A percentile compares a stretch with the other conserved stretches of the same genome.
phyloP scores from a whole-genome alignment of 1,140 invertebrate genomes.

The Drosophila bipectinata region DNA sequence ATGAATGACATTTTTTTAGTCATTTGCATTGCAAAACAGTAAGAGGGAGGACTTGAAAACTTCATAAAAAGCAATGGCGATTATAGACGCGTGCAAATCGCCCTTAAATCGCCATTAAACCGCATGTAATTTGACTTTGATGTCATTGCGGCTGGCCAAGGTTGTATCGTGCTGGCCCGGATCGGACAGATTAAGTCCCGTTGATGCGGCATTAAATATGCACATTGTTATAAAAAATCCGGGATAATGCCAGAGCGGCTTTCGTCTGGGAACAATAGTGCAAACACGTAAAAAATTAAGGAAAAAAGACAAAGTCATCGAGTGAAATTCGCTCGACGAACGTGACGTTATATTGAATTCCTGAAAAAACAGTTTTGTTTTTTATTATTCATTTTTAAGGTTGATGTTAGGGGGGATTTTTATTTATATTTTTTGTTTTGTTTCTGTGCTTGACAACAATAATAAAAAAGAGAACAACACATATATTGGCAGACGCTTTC shows the following conservation, averaged over 20 bases:
- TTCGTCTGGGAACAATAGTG: slow-evolving; percentile 37
- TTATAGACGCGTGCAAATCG: slow-evolving; percentile 39
- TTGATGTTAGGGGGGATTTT: slow-evolving; percentile 2
- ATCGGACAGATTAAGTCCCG: slow-evolving; percentile 29
- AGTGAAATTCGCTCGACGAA: slow-evolving; percentile 60
- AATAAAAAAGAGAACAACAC: slow-evolving; percentile 19
- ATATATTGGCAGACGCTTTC: slow-evolving; percentile 26
- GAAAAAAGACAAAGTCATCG: slow-evolving; percentile 49
- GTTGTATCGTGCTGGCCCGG: slow-evolving; percentile 18
- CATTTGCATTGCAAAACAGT: slow-evolving; percentile 9
- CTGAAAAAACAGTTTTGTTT: slow-evolving; percentile 43
- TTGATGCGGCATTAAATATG: slow-evolving; percentile 49
- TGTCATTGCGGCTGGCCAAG: slow-evolving; percentile 29
- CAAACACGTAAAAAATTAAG: slow-evolving; percentile 52
- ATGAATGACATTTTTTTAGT: not conserved
- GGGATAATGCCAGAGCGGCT: slow-evolving; percentile 16
- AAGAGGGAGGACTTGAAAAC: slow-evolving; percentile 6
- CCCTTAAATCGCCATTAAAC: slow-evolving; percentile 24
- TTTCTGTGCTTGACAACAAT: slow-evolving; percentile 43
- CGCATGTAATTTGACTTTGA: slow-evolving; percentile 35
- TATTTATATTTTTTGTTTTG: slow-evolving; percentile 10
- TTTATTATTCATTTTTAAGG: slow-evolving; percentile 28
- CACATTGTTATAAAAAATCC: slow-evolving; percentile 19
- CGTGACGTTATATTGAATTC: slow-evolving; percentile 76
- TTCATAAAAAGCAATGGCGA: slow-evolving; percentile 6